phyloP scores from a whole-genome alignment of 2,113 vertebrate species.

The Podarcis cretensis region DNA sequence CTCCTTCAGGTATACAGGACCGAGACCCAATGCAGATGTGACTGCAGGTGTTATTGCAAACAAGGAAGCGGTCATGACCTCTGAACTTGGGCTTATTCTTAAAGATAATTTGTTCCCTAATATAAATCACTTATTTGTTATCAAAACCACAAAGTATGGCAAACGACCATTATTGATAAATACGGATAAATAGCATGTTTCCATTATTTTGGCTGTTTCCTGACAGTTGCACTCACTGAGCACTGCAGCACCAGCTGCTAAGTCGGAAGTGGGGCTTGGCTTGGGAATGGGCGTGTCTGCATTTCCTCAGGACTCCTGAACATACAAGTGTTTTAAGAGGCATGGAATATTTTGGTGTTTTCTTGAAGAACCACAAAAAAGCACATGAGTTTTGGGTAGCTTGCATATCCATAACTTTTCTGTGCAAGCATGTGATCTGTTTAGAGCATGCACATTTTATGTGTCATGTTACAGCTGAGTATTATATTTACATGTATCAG shows the following conservation, averaged over 20 bases:
- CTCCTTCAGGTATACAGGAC: too few relatives aligned
- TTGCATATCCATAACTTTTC: not conserved
- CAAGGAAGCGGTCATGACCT: not conserved
- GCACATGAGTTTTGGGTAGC: not conserved
- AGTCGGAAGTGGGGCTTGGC: not conserved
- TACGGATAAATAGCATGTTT: not conserved
- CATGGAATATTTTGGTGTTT: not conserved
- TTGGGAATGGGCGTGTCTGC: not conserved
- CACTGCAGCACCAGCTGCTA: not conserved
- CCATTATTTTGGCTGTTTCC: not conserved
- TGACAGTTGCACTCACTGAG: not conserved
- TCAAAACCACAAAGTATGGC: not conserved
- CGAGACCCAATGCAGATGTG: not conserved
- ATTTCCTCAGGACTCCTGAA: not conserved
- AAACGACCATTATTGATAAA: not conserved
- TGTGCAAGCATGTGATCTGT: not conserved
- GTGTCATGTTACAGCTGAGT: too few relatives aligned
- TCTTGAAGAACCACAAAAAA: not conserved
- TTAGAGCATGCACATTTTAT: too few relatives aligned
- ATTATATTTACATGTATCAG: too few relatives aligned
- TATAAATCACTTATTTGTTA: not conserved
- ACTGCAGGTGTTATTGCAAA: not conserved
- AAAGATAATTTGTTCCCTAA: not conserved
- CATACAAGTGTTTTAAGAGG: not conserved
- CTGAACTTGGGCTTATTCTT: not conserved